Base-by-base conservation (phyloP, 2,888 invertebrate species). In the Synanthedon andrenaeformis region DNA sequence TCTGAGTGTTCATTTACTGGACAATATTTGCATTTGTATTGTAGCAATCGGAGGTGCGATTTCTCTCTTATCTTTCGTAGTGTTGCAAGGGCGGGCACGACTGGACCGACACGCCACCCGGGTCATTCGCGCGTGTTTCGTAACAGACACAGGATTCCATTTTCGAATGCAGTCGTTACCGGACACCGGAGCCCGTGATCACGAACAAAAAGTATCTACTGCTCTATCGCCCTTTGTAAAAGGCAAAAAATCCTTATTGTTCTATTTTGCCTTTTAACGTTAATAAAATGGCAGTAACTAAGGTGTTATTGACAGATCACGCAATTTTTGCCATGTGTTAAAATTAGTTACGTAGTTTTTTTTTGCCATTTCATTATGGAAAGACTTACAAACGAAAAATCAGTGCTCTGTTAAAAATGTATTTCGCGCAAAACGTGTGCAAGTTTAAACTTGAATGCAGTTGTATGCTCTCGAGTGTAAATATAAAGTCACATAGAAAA, bases 11-110 rank as follows among this genome's bases (percentile, higher is more conserved):
- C 8, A 19, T 49, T 49, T 49, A 12, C 63, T 50, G 23, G 60
- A 68, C 70, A 73, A 76, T 74, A 74, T 79, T 79, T 75, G 73
- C 73, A 76, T 75, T 79, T 76, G 76, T 73, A 75, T 76, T 70
- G 67, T 70, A 72, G 76, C 78, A 80, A 79, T 79, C 70, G 76
- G 23, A 63, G 59, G 70, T 66, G 65, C 66, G 65, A 14, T 76
- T 78, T 75, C 70, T 66, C 65, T 67, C 68, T 67, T 71, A 56
- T 64, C 62, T 59, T 59, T 65, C 63, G 64, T 62, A 55, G 62
- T 57, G 59, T 64, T 60, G 72, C 72, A 76, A 76, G 68, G 66
- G 62, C 59, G 58, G 61, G 28, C 48, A 35, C 35, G 35, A 35
- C 35, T 35, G 35, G 35, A 10, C 41, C 13, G 42, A 62, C 59